Evolutionary conservation across 2,797 vertebrate genomes (phyloP), one percentile per base, ranked within the genome.

Genomic region (Xenentodon cancila): DNA sequence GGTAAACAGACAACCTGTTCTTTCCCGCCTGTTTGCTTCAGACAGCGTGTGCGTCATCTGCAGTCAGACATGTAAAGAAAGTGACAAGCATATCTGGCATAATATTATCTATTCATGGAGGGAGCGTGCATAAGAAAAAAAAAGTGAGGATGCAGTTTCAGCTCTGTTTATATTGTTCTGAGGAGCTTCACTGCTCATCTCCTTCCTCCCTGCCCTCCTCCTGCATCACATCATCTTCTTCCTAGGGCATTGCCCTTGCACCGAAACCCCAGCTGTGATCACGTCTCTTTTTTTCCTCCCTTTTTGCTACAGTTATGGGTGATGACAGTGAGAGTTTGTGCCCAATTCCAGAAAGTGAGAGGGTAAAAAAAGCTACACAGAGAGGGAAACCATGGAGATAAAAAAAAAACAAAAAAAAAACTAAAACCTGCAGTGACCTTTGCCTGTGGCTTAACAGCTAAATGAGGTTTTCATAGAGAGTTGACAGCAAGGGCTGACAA

Each of bases 381-480:
- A 59, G 25, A 65, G 21, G 53, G 44, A 32, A 59, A 63, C 59
- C 73, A 68, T 32, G 5, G 69, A 50, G 69, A 73, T 52, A 65
- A 34, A 43, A 17, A 57, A 52, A 83, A 77, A 67, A 71, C 4
- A 30, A n/a, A n/a, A n/a, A n/a, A n/a, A n/a, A n/a, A n/a, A n/a
- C n/a, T n/a, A 25, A n/a, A n/a, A n/a, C n/a, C 63, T 25, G 27
- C 21, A 20, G 44, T 86, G 88, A 91, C 88, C 90, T 91, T 90
- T 87, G 68, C 87, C 77, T 85, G 58, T 16, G 42, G 84, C 84
- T 66, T 69, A 68, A 79, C 53, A 72, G 82, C 69, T 54, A 80
- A 82, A 87, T 83, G 70, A 86, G 83, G 65, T 70, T 81, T 53
- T 82, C 72, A 83, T 79, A 54, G 25, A 82, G 69, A 74, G 52